Conservation (phyloP, 2,113 vertebrate species). For the Antennarius striatus region DNA sequence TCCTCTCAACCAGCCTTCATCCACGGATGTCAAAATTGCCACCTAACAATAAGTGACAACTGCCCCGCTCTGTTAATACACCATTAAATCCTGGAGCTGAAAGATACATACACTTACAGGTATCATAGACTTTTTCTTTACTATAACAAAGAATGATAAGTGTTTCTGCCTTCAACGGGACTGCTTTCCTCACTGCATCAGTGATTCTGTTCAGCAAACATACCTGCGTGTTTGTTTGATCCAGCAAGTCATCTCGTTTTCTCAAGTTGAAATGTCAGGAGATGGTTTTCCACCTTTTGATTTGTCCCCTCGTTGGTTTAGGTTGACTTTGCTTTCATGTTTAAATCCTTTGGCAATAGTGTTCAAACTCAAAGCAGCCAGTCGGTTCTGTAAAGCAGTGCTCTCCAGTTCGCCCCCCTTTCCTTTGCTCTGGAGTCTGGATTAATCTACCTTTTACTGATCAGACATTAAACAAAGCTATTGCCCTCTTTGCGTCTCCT, state of each 20-base stretch:
- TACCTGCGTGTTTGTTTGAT: conserved; percentile 56
- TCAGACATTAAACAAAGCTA: conserved; percentile 43
- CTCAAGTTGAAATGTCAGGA: conserved; percentile 38
- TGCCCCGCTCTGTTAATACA: conserved; percentile 46
- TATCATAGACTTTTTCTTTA: too few species aligned
- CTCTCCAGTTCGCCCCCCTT: conserved; percentile 25
- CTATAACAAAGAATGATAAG: neutral
- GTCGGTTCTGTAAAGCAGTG: conserved; percentile 30
- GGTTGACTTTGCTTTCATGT: conserved; percentile 41
- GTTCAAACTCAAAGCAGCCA: conserved; percentile 44
- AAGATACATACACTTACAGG: too few species aligned
- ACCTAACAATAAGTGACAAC: conserved; percentile 57
- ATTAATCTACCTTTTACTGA: conserved; percentile 55
- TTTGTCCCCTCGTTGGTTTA: conserved; percentile 19
- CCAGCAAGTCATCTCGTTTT: conserved; percentile 27
- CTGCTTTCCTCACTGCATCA: neutral
- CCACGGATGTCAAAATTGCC: conserved; percentile 47
- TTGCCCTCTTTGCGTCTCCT: conserved; percentile 43
- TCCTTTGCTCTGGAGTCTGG: conserved; percentile 26
- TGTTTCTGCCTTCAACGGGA: neutral
- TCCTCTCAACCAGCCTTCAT: conserved; percentile 8
- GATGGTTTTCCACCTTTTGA: conserved; percentile 29
- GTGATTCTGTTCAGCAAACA: conserved; percentile 27
- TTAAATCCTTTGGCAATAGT: conserved; percentile 35
- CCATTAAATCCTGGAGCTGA: conserved; percentile 10